Evolutionary conservation across 2,888 invertebrate genomes (phyloP), one percentile per base, ranked within the genome.

Genomic region (Lucinisca nassula): DNA sequence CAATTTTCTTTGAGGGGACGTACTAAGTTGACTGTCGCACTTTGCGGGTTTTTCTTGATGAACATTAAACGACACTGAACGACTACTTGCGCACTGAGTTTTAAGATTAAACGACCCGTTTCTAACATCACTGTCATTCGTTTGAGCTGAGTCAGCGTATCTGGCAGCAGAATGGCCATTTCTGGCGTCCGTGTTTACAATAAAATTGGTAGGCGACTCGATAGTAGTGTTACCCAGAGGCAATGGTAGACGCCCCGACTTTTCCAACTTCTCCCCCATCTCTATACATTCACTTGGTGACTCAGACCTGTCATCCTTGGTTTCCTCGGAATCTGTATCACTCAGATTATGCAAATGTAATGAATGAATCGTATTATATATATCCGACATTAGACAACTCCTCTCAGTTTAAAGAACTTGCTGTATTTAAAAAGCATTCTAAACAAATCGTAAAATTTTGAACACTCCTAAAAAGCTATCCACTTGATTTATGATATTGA

Each of bases 1-100:
- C 70, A 90, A 80, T 72, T 90, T 90, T n/a, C 90, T 82, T 83
- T 82, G 85, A 1, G 76, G 49, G 27, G 87, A 55, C 27, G 67
- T 40, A 24, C 72, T 27, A n/a, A 80, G 30, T 75, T 77, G 58
- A 79, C 37, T 83, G 38, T 85, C 89, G 55, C 76, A 79, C 84
- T 51, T 58, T 58, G 37, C 30, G 24, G 27, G 14, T 35, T 51
- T 77, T n/a, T 77, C 77, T 51, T 61, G 77, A 58, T 74, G 74
- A 10, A 58, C n/a, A 61, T 55, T 77, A 24, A 77, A 77, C 0
- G 77, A 77, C 55, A 55, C 77, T 10, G 77, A 55, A 10, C 77
- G 77, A 77, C 58, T 35, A 58, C n/a, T 27, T n/a, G 24, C 32
- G 2, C 21, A 37, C 24, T 35, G 32, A 40, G 8, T 45, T 4